Conservation (phyloP, 2,797 vertebrate genomes). For the Anabas testudineus region DNA sequence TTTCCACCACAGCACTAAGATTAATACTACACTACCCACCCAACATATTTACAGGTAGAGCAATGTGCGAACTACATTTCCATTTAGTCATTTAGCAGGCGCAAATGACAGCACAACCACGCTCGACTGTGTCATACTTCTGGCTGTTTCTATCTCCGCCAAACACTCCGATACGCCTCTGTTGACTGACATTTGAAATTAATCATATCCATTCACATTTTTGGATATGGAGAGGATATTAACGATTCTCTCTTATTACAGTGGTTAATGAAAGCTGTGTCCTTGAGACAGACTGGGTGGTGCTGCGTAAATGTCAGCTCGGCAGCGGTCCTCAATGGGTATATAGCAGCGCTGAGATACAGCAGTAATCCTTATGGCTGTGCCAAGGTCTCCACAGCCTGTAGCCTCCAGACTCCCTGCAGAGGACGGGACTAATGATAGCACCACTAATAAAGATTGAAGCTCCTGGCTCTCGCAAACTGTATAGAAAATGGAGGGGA, state of each 20-base stretch:
- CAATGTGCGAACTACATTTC: not conserved
- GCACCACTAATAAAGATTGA: conserved; percentile 74
- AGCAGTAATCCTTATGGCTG: conserved; percentile 70
- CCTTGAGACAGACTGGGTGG: conserved; percentile 70
- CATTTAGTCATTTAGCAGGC: too few relatives aligned
- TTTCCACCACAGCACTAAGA: not conserved
- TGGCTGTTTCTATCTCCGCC: conserved; percentile 30
- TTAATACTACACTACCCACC: not conserved
- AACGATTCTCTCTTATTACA: conserved; percentile 69
- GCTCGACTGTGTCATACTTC: not conserved
- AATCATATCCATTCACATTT: conserved; percentile 63
- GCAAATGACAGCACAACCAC: too few relatives aligned
- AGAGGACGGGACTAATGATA: conserved; percentile 71
- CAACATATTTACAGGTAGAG: not conserved
- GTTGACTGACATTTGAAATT: conserved; percentile 71
- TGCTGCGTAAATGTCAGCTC: conserved; percentile 77
- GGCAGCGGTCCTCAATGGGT: conserved; percentile 21
- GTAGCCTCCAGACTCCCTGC: conserved; percentile 70
- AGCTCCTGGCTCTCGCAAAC: conserved; percentile 53
- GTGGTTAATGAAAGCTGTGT: conserved; percentile 73
- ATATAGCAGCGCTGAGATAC: conserved; percentile 39
- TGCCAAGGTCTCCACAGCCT: conserved; percentile 64
- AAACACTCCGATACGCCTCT: conserved; percentile 46
- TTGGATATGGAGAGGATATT: conserved; percentile 63
- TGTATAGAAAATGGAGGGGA: conserved; percentile 65